A percentile compares a stretch with the other conserved stretches of the same genome.
phyloP scores from a whole-genome alignment of 2,888 invertebrate genomes.

The Apamea crenata region DNA sequence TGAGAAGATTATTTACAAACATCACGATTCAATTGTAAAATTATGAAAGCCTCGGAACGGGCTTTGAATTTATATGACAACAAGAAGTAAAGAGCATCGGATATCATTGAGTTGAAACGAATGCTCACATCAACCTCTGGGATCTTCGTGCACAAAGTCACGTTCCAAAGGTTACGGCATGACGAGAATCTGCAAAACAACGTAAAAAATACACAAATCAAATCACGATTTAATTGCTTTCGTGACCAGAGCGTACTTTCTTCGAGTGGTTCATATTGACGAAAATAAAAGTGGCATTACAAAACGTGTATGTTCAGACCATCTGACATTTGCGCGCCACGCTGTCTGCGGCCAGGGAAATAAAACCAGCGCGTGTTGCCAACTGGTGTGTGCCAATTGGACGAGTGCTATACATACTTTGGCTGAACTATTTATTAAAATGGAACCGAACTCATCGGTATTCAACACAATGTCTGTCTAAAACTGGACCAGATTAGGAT shows the following conservation, averaged over 20 bases:
- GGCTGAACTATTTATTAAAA: conserved; percentile 27
- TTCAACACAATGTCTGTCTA: conserved; percentile 27
- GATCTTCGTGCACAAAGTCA: conserved; percentile 72
- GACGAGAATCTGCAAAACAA: conserved; percentile 66
- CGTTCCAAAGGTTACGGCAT: conserved; percentile 70
- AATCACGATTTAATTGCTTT: conserved; percentile 78
- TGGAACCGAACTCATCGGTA: conserved; percentile 15
- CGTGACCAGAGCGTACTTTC: conserved; percentile 79
- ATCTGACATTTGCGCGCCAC: conserved; percentile 86
- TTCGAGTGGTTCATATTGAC: conserved; percentile 66
- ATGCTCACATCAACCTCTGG: conserved; percentile 52
- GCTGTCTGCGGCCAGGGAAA: conserved; percentile 81
- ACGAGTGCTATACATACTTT: conserved; percentile 49
- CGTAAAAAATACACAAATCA: conserved; percentile 73
- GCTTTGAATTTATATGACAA: conserved; percentile 38
- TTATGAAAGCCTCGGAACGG: neutral
- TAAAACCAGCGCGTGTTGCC: conserved; percentile 74
- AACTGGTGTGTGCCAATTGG: conserved; percentile 74
- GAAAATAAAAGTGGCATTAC: conserved; percentile 72
- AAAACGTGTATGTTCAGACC: conserved; percentile 68
- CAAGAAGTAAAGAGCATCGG: conserved; percentile 33
- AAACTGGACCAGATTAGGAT: conserved; percentile 37
- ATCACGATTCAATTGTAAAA: conserved; percentile 12
- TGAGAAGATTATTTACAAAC: conserved; percentile 18
- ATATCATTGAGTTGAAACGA: conserved; percentile 37